Evolutionary conservation across 2,888 invertebrate genomes (phyloP).

Genomic region (Drosophila antonietae): DNA sequence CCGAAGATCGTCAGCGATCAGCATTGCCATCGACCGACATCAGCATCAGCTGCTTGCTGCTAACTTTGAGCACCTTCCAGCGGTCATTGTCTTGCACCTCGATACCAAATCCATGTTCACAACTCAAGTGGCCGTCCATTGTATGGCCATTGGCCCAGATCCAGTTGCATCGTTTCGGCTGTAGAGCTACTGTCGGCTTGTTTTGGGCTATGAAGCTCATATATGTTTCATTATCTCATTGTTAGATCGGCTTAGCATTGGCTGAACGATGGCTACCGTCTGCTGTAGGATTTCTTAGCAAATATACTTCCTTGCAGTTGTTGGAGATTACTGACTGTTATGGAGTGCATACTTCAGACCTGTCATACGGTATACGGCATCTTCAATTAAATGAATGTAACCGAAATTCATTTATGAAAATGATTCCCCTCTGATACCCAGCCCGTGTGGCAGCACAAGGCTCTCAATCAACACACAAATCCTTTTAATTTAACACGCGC

Average conservation of each 20-base stretch:
- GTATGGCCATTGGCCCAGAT: conserved; percentile 51
- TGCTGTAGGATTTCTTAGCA: conserved; percentile 7
- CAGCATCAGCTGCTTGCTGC: conserved; percentile 59
- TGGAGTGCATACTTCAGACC: conserved; percentile 6
- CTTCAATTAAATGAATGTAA: conserved; percentile 19
- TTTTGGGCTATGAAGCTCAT: conserved; percentile 71
- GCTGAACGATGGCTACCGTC: conserved; percentile 60
- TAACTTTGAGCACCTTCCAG: conserved; percentile 58
- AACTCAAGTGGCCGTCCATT: conserved; percentile 53
- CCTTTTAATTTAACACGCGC: conserved; percentile 77
- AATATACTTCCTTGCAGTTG: conserved; percentile 44
- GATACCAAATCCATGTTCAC: conserved; percentile 25
- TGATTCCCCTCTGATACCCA: conserved; percentile 12
- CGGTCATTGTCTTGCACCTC: conserved; percentile 30
- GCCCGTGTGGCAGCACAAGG: conserved; percentile 15
- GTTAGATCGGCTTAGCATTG: conserved; percentile 67
- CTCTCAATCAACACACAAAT: conserved; percentile 81
- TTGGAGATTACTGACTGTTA: conserved; percentile 35
- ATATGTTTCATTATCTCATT: conserved; percentile 76
- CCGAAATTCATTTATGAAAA: conserved; percentile 2
- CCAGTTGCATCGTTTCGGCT: conserved; percentile 45
- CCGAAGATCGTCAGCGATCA: conserved; percentile 35
- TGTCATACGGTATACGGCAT: conserved; percentile 12
- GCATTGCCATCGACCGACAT: conserved; percentile 27
- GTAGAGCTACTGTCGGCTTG: conserved; percentile 55